Conservation (phyloP, 2,797 vertebrate genomes). For the Austrolebias charrua region DNA sequence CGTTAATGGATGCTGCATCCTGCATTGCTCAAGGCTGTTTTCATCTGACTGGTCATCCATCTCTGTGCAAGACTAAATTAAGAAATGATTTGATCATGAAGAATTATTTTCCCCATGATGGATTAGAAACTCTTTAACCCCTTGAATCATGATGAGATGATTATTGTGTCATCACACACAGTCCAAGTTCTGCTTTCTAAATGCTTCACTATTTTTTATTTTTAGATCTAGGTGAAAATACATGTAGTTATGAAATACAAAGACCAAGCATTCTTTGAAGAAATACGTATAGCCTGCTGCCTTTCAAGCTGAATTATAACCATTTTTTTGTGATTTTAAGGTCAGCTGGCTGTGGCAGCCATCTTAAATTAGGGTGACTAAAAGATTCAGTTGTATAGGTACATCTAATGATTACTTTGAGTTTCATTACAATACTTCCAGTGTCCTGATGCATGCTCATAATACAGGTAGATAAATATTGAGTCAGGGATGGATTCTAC, state of each 20-base stretch:
- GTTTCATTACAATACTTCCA: too few species aligned
- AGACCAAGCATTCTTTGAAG: background rate
- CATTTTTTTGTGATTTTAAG: too few species aligned
- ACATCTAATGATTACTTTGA: too few species aligned
- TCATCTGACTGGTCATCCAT: constrained; percentile 1
- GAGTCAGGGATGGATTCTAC: too few species aligned
- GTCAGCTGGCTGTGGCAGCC: too few species aligned
- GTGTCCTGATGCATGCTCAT: too few species aligned
- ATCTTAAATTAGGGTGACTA: too few species aligned
- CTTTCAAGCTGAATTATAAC: too few species aligned
- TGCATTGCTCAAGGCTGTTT: background rate
- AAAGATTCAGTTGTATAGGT: too few species aligned
- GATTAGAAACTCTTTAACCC: background rate
- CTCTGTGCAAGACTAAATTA: background rate
- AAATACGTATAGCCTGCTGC: too few species aligned
- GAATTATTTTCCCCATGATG: background rate
- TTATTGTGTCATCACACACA: constrained; percentile 12
- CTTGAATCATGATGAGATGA: constrained; percentile 29
- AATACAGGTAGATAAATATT: too few species aligned
- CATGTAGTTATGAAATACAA: constrained; percentile 1
- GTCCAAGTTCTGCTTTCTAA: background rate
- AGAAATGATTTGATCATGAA: constrained; percentile 4
- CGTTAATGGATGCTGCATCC: background rate
- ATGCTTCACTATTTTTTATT: background rate
- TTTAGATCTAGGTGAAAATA: background rate